Base-by-base conservation (phyloP, 2,797 vertebrate genomes). In the Cuculus canorus region DNA sequence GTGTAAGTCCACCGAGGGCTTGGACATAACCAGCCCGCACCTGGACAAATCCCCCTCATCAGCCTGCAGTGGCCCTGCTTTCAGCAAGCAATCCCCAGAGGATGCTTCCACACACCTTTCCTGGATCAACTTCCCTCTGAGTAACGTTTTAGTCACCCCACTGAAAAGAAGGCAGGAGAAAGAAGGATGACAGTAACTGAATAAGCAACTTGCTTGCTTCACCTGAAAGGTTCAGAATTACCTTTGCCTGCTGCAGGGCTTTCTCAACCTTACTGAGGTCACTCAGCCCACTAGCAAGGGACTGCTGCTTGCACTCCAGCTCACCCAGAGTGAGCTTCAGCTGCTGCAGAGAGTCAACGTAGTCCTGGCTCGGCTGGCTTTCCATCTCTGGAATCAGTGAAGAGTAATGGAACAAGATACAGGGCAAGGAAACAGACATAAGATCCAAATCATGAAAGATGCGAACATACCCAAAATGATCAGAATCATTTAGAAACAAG, bases 211-310 rank as follows among this genome's bases (percentile, higher is more conserved):
- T 56, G 24, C 43, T 84, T 5, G 0, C 54, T 63, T 45, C 35
- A 32, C 13, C 2, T 12, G 3, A 1, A 65, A 39, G 39, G 4
- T 30, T 30, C 53, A 47, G 59, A 66, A 95, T 95, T 95, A 99
- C 99, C 98, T 99, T 98, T 68, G 98, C 98, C 75, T 97, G 97
- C 59, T 98, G 98, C 64, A 99, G 97, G 9, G 98, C 98, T 2
- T 86, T 97, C 92, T 99, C 98, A 23, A 98, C 96, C 35, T 98
- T 96, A 32, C 76, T 80, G 50, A 96, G 96, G 47, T 98, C 97
- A 0, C 72, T 90, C n/a, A 98, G 88, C 2, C 86, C 76, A 7
- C 28, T 94, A 92, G 52, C 86, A 5, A 95, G 97, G 82, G 80
- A 97, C 77, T 86, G 97, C 90, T 77, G 95, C 54, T 98, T 95